Conservation (phyloP, 1,140 invertebrate genomes). For the Papilio aristodemus region DNA sequence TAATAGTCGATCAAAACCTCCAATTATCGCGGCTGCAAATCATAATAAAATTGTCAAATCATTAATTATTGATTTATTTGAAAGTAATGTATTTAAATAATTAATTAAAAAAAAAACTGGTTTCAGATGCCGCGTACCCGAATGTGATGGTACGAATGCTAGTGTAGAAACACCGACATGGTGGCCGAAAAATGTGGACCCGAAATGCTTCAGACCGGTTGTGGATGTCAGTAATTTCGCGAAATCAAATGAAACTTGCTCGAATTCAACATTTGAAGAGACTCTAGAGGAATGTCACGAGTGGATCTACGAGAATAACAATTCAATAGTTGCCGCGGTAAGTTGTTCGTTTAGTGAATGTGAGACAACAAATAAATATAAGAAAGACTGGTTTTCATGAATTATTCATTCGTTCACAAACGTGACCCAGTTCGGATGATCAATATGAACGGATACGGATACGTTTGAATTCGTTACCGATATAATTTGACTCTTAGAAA, state of each 20-base stretch:
- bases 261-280: conserved; percentile 51
- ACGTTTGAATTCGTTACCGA: not conserved
- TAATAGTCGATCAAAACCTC: not conserved
- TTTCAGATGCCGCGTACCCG: conserved; percentile 61
- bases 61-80: not conserved
- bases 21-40: not conserved
- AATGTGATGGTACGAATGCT: conserved; percentile 53
- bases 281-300: conserved; percentile 55
- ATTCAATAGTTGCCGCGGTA: conserved; percentile 63
- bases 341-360: conserved; percentile 7
- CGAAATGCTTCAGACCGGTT: conserved; percentile 58
- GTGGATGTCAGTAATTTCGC: conserved; percentile 43
- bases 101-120: conserved; percentile 12
- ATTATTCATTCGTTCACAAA: not conserved
- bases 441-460: not conserved
- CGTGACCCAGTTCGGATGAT: not conserved
- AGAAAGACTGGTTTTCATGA: not conserved
- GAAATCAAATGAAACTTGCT: conserved; percentile 48
- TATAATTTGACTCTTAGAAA: not conserved
- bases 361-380: not conserved
- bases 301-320: conserved; percentile 62
- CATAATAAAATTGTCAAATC: not conserved
- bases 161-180: conserved; percentile 50
- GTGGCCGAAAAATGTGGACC: conserved; percentile 58
- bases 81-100: not conserved